Conservation (phyloP, 1,140 invertebrate species). For the Philopotamus ludificatus region DNA sequence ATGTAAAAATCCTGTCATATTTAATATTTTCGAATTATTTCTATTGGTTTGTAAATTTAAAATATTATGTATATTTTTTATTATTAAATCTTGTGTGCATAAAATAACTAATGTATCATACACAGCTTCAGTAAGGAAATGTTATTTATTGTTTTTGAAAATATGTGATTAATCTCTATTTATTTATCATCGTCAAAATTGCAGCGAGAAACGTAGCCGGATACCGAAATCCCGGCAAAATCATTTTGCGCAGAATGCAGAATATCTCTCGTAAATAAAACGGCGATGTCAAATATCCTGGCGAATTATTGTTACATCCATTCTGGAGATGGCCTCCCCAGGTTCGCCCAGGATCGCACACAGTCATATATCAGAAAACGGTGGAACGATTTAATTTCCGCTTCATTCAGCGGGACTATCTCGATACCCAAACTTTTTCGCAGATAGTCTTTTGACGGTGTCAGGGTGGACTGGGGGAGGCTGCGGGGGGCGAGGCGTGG, state of each 20-base stretch:
- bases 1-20: too few species aligned
- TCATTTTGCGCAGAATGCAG: conserved; percentile 12
- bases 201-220: background rate
- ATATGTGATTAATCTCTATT: too few species aligned
- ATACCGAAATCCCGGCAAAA: background rate
- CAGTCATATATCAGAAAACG: conserved; percentile 21
- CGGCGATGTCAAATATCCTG: conserved; percentile 22
- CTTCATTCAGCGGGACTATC: conserved; percentile 34
- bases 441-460: conserved; percentile 26
- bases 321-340: background rate
- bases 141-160: too few species aligned
- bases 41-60: too few species aligned
- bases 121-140: too few species aligned
- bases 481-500: background rate
- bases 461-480: background rate
- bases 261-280: conserved; percentile 23
- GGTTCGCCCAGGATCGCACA: background rate
- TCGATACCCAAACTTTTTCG: conserved; percentile 31
- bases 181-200: background rate
- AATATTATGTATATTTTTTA: too few species aligned
- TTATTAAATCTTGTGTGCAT: background rate
- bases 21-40: too few species aligned
- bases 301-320: conserved; percentile 17
- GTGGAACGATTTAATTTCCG: conserved; percentile 40
- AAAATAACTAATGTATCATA: too few species aligned